Base-by-base conservation (phyloP, 2,888 invertebrate species). In the Pammene fasciana region DNA sequence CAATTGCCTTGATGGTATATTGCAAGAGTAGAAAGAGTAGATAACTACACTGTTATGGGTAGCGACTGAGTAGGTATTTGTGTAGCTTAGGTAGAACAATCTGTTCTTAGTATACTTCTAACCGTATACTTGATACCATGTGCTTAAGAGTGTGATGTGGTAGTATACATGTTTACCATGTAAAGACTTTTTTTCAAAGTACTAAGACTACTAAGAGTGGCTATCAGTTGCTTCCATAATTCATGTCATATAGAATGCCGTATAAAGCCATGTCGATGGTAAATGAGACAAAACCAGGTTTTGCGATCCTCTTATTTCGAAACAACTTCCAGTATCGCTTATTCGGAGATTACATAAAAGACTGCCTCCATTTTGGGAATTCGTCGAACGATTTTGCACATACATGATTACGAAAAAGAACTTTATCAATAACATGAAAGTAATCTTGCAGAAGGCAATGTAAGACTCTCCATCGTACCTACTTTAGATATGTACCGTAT, bases 1-100 rank as follows among this genome's bases (percentile, higher is more conserved):
- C 59, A 46, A 57, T 68, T 59, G 65, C 70, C 41, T 54, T 13
- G 54, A 55, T 60, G 54, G 70, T 60, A 65, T 70, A 70, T 60
- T 55, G 46, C 70, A 60, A 59, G 41, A 46, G 50, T 14, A 34
- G 60, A 68, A 64, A 56, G 50, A 60, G 14, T 48, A 48, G 16
- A 34, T 26, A 67, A 46, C 5, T 67, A 64, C 50, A 34, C 16
- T 46, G 34, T 48, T 26, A 26, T 48, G 14, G 36, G 46, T 10
- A 60, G 59, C 45, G 34, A 45, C n/a, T 38, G 52, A 62, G 41
- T n/a, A n/a, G n/a, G n/a, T 62, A 41, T 62, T 52, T 64, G 64
- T 36, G 34, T n/a, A n/a, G n/a, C 55, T 26, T 26, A 26, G 26
- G 26, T 45, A 55, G 64, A 41, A 41, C 50, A 50, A 62, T 52